A percentile compares a stretch with the other conserved stretches of the same genome.
Conservation (phyloP, 1,140 invertebrate species). For the Cydia strobilella region DNA sequence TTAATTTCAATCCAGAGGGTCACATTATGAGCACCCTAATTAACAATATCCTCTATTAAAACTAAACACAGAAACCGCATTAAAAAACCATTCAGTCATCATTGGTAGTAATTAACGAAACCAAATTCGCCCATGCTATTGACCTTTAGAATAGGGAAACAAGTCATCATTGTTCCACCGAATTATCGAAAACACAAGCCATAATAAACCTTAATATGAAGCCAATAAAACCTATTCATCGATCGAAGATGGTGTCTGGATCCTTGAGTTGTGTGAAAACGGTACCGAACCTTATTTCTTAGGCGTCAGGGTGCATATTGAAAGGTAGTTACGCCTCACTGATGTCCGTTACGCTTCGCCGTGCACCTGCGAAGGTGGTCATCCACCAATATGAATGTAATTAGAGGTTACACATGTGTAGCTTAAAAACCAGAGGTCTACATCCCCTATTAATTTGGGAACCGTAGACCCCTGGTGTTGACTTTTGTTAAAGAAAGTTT, state of each 20-base stretch:
- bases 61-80: constrained; percentile 26
- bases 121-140: constrained; percentile 69
- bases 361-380: constrained; percentile 61
- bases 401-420: constrained; percentile 62
- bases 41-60: constrained; percentile 21
- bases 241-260: constrained; percentile 43
- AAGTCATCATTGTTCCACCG: constrained; percentile 51
- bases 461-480: not conserved
- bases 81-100: constrained; percentile 43
- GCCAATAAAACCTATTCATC: constrained; percentile 54
- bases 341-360: constrained; percentile 59
- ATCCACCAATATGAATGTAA: constrained; percentile 71
- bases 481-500: constrained; percentile 54
- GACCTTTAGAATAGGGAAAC: constrained; percentile 59
- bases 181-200: constrained; percentile 41
- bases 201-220: constrained; percentile 50
- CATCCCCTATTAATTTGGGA: not conserved
- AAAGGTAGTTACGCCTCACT: constrained; percentile 52
- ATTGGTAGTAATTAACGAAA: constrained; percentile 58
- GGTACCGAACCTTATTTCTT: constrained; percentile 36
- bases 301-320: constrained; percentile 39
- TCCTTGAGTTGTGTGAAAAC: constrained; percentile 37
- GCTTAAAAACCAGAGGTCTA: constrained; percentile 10
- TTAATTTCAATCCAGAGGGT: not conserved
- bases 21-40: not conserved